Percentiles rank a stretch among this genome's conserved stretches.
Evolutionary conservation across 2,797 vertebrate species (phyloP).

Genomic region (Danio jaintianensis): DNA sequence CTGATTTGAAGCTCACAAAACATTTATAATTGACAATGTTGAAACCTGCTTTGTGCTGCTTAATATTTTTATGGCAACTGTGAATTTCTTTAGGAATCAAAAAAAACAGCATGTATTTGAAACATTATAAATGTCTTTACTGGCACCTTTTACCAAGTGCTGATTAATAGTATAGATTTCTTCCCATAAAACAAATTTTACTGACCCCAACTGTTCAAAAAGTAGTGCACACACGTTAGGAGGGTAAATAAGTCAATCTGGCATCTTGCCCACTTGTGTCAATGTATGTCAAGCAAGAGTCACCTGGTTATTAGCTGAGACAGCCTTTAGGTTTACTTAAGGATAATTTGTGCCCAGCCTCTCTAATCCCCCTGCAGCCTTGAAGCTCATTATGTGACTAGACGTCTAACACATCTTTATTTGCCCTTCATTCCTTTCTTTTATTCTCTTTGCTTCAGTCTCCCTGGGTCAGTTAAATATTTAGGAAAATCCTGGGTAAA

Average conservation of each 20-base stretch:
- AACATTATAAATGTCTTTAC: too few relatives aligned
- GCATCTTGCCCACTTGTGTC: conserved; percentile 15
- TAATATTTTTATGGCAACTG: too few relatives aligned
- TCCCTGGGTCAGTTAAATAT: conserved; percentile 8
- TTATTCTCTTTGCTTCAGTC: conserved; percentile 1
- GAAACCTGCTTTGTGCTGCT: too few relatives aligned
- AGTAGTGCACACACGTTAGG: not conserved
- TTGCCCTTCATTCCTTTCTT: not conserved
- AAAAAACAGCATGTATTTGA: too few relatives aligned
- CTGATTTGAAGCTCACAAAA: too few relatives aligned
- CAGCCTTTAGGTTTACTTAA: conserved; percentile 46
- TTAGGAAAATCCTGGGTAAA: conserved; percentile 11
- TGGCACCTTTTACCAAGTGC: not conserved
- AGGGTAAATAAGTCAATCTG: not conserved
- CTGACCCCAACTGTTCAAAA: not conserved
- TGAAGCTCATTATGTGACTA: conserved; percentile 48
- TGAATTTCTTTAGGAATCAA: too few relatives aligned
- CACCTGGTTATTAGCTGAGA: conserved; percentile 46
- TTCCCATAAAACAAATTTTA: not conserved
- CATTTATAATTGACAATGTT: too few relatives aligned
- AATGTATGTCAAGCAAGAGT: conserved; percentile 38
- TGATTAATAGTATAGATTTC: not conserved
- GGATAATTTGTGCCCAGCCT: conserved; percentile 41
- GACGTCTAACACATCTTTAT: conserved; percentile 32
- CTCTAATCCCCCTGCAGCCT: conserved; percentile 40